These are phyloP conservation scores for Alca torda DNA, from an alignment of 2,797 vertebrate genomes.

Conservation along the genomic window DNA sequence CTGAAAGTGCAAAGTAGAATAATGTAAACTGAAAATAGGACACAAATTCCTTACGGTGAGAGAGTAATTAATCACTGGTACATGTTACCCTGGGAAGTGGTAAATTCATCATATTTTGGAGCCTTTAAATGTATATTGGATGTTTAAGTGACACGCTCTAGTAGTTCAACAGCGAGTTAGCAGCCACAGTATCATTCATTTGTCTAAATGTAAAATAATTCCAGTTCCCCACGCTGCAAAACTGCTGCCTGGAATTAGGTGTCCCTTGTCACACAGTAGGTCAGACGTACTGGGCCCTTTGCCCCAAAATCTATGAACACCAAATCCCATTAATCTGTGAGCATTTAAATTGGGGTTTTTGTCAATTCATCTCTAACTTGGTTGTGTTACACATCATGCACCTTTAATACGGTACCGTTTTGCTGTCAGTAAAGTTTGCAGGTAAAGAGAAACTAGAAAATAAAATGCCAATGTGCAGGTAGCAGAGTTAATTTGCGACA, in stretches of 20 bases:
- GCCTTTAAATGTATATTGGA: slow-evolving; percentile 21
- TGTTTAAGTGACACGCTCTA: not conserved
- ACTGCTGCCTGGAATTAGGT: not conserved
- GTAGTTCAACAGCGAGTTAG: not conserved
- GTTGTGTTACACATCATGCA: not conserved
- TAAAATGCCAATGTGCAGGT: not conserved
- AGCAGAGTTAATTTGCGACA: not conserved
- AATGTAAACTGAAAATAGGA: slow-evolving; percentile 55
- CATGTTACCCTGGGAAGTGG: not conserved
- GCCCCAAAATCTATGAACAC: not conserved
- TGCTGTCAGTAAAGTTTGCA: not conserved
- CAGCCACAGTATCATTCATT: not conserved
- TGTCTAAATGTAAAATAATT: not conserved
- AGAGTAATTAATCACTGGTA: slow-evolving; percentile 60
- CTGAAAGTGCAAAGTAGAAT: slow-evolving; percentile 27
- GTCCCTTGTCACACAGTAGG: not conserved
- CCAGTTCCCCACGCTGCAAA: not conserved
- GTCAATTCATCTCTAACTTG: not conserved
- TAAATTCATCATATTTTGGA: slow-evolving; percentile 50
- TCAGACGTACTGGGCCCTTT: not conserved
- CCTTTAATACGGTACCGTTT: not conserved
- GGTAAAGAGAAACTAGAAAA: not conserved
- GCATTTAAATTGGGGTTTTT: not conserved
- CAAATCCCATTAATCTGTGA: not conserved
- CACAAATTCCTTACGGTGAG: slow-evolving; percentile 36